Percentiles rank a stretch among this genome's conserved stretches.
Conservation (phyloP, 2,888 invertebrate species). For the Ganaspis brasiliensis region DNA sequence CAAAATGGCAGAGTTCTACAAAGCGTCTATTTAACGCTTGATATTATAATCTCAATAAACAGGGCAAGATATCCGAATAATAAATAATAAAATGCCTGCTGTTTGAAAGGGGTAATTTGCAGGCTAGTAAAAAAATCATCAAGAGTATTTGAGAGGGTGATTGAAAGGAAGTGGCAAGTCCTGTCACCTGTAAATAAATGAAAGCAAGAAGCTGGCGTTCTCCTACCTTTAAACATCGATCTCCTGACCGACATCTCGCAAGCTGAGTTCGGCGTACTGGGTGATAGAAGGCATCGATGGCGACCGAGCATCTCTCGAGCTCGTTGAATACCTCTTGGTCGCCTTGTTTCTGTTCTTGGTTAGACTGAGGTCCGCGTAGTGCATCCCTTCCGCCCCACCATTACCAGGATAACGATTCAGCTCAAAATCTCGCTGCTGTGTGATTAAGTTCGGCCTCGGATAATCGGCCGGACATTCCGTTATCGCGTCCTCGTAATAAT, state of each 20-base stretch:
- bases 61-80: no score
- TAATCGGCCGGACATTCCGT: constrained; percentile 70
- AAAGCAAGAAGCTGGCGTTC: constrained; percentile 56
- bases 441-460: constrained; percentile 60
- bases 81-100: no score
- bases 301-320: constrained; percentile 63
- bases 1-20: no score
- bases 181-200: not conserved
- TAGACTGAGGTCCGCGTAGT: constrained; percentile 59
- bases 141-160: no score
- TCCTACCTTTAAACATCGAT: constrained; percentile 85
- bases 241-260: constrained; percentile 86
- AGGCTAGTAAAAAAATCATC: no score
- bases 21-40: no score
- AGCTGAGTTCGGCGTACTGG: constrained; percentile 86
- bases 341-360: constrained; percentile 64
- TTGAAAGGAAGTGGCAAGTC: not conserved
- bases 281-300: constrained; percentile 78
- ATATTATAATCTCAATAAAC: no score
- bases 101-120: no score
- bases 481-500: constrained; percentile 77
- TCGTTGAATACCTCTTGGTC: constrained; percentile 65
- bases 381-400: constrained; percentile 46
- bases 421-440: constrained; percentile 58
- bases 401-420: constrained; percentile 57